Evolutionary conservation across 2,888 invertebrate genomes (phyloP).

Genomic region (Conchocele bisecta): DNA sequence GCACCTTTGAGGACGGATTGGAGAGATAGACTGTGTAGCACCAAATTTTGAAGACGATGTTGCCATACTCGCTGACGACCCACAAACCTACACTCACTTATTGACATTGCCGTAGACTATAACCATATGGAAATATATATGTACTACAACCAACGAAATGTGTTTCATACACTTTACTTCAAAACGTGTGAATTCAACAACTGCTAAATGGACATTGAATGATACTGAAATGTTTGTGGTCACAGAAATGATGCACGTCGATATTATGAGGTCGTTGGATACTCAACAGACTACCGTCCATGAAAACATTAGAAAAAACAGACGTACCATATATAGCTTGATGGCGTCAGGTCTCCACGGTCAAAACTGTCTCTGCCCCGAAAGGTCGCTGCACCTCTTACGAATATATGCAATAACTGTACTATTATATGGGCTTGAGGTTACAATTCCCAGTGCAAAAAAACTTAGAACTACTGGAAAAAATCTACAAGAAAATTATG

Average conservation of each 20-base stretch:
- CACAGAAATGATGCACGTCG: background rate
- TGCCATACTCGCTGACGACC: background rate
- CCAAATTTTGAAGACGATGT: constrained; percentile 1
- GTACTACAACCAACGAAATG: too few relatives aligned
- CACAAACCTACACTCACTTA: too few relatives aligned
- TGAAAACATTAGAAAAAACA: constrained; percentile 4
- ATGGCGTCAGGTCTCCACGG: background rate
- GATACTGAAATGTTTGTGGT: background rate
- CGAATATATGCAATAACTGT: background rate
- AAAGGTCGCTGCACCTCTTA: background rate
- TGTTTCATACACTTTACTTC: too few relatives aligned
- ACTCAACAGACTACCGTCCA: background rate
- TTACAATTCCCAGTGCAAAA: background rate
- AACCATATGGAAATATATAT: too few relatives aligned
- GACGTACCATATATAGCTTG: background rate
- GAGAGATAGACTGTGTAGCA: background rate
- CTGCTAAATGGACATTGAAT: background rate
- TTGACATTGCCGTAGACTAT: too few relatives aligned
- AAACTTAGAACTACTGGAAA: background rate
- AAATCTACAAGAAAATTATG: constrained; percentile 4
- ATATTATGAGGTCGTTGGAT: background rate
- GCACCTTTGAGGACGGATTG: background rate
- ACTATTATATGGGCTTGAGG: constrained; percentile 1
- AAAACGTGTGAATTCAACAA: background rate
- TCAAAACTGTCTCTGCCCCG: constrained; percentile 1